These are phyloP conservation scores for Choristoneura rosaceana DNA, from an alignment of 2,888 invertebrate genomes.

Conservation along the genomic window DNA sequence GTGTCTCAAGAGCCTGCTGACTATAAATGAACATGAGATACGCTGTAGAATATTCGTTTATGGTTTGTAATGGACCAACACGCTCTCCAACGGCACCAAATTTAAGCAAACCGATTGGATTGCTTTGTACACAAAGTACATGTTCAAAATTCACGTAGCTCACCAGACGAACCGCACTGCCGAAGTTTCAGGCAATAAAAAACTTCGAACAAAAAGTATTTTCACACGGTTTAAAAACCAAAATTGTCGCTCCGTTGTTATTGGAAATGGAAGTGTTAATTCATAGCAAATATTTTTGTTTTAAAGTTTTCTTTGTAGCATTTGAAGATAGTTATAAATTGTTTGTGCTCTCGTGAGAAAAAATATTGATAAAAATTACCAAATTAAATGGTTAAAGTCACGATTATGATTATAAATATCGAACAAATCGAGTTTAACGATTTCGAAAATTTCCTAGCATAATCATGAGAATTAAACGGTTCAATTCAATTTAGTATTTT, in stretches of 20 bases:
- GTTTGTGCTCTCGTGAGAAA: too few species aligned
- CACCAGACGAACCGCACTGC: neutral
- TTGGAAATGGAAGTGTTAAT: neutral
- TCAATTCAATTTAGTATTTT: too few species aligned
- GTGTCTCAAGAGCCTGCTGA: too few species aligned
- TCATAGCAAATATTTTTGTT: neutral
- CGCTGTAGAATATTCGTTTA: too few species aligned
- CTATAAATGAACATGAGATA: neutral
- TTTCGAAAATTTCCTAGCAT: too few species aligned
- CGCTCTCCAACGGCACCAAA: too few species aligned
- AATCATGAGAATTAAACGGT: too few species aligned
- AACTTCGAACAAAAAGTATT: neutral
- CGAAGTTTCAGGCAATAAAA: slow-evolving; percentile 5
- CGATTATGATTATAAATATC: too few species aligned
- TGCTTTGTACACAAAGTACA: neutral
- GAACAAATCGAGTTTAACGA: too few species aligned
- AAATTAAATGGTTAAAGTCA: too few species aligned
- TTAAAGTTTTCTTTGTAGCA: neutral
- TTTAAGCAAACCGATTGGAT: neutral
- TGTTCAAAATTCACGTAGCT: slow-evolving; percentile 4
- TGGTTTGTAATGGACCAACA: too few species aligned
- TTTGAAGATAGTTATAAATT: neutral
- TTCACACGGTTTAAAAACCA: slow-evolving; percentile 3
- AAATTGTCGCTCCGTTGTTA: neutral
- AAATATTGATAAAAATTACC: too few species aligned